A percentile compares a stretch with the other conserved stretches of the same genome.
Evolutionary conservation across 2,113 vertebrate species (phyloP).

Genomic region (Rhizomys pruinosus): DNA sequence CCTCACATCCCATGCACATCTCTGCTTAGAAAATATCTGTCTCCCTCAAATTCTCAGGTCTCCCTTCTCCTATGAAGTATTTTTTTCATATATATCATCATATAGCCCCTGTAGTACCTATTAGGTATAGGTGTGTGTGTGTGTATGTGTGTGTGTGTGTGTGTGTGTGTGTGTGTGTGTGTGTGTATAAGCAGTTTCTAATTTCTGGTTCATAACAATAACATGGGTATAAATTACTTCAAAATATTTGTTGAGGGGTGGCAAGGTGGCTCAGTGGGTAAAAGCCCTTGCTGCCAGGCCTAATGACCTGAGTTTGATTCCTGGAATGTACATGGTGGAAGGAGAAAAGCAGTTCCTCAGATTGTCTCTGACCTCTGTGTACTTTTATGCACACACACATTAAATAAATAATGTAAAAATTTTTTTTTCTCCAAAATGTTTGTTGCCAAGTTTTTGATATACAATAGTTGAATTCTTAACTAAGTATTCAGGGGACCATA

Average conservation of each 20-base stretch:
- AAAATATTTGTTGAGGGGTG: neutral
- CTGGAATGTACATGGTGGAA: neutral
- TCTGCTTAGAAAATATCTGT: too few species aligned
- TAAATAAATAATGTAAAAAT: neutral
- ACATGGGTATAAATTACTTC: neutral
- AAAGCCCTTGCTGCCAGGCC: neutral
- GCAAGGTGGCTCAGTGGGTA: neutral
- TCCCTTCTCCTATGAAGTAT: neutral
- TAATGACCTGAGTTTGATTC: neutral
- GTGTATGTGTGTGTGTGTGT: too few species aligned
- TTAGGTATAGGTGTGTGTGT: neutral
- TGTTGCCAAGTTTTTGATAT: slow-evolving; percentile 15
- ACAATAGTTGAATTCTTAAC: slow-evolving; percentile 8
- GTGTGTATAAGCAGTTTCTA: slow-evolving; percentile 58
- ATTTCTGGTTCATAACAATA: slow-evolving; percentile 45
- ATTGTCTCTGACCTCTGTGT: neutral
- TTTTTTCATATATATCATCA: neutral
- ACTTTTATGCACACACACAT: neutral
- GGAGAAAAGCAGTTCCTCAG: neutral
- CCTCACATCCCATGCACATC: neutral
- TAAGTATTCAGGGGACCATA: neutral
- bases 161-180: too few species aligned
- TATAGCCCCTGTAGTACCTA: neutral
- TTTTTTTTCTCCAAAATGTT: neutral
- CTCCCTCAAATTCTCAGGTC: neutral